Percentiles rank a stretch among this genome's conserved stretches.
These are phyloP conservation scores for Drosophila takahashii DNA, from an alignment of 1,140 invertebrate species.

Conservation along the genomic window DNA sequence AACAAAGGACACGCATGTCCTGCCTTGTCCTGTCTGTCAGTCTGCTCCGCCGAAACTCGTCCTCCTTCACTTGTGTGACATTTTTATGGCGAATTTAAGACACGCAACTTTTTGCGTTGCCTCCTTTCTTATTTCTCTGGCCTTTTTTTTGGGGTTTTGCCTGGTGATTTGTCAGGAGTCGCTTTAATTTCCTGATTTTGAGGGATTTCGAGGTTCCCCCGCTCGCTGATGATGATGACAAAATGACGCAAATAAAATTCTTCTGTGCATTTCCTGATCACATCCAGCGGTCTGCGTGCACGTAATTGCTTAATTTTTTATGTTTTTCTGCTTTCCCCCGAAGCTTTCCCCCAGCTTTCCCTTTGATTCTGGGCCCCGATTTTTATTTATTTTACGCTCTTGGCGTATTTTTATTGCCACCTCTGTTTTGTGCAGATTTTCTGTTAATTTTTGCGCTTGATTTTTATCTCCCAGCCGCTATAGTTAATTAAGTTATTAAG, in stretches of 20 bases:
- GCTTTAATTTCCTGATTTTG: slow-evolving; percentile 62
- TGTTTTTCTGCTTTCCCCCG: slow-evolving; percentile 28
- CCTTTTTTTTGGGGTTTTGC: slow-evolving; percentile 21
- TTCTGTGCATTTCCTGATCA: slow-evolving; percentile 69
- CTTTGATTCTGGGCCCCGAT: slow-evolving; percentile 25
- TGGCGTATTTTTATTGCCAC: slow-evolving; percentile 60
- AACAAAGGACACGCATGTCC: slow-evolving; percentile 80
- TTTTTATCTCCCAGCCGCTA: slow-evolving; percentile 63
- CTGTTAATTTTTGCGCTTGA: slow-evolving; percentile 74
- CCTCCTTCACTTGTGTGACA: slow-evolving; percentile 64
- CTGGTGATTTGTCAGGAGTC: slow-evolving; percentile 66
- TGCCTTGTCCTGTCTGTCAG: slow-evolving; percentile 52
- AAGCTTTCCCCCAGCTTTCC: slow-evolving; percentile 7
- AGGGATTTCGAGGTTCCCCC: slow-evolving; percentile 6
- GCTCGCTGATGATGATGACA: slow-evolving; percentile 59
- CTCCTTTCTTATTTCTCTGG: slow-evolving; percentile 14
- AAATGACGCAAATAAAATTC: slow-evolving; percentile 73
- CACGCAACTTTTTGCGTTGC: slow-evolving; percentile 67
- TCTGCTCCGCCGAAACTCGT: slow-evolving; percentile 23
- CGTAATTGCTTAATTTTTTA: slow-evolving; percentile 80
- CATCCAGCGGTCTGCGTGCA: slow-evolving; percentile 57
- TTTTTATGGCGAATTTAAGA: slow-evolving; percentile 81
- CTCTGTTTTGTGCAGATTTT: slow-evolving; percentile 38
- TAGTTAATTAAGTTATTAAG: slow-evolving; percentile 80
- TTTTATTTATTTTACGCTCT: slow-evolving; percentile 49